Percentiles rank a stretch among this genome's conserved stretches.
Conservation (phyloP, 2,113 vertebrate species). For the Crotalus tigris region DNA sequence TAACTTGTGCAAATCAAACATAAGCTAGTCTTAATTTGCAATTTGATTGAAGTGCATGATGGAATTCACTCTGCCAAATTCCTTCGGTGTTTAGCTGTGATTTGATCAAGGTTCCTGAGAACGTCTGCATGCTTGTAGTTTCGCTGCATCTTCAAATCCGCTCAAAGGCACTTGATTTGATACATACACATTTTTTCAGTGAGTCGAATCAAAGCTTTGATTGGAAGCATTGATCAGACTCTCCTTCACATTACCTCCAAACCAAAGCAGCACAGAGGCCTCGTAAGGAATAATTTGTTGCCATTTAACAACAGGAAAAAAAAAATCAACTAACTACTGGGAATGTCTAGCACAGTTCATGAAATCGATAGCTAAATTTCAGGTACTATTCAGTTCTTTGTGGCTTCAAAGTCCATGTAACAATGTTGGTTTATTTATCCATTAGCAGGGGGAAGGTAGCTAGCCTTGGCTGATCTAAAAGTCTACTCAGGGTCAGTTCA, state of each 20-base stretch:
- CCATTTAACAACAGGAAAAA: background rate
- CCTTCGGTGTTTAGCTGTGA: background rate
- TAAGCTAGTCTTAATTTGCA: background rate
- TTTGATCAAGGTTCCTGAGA: background rate
- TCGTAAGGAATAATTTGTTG: background rate
- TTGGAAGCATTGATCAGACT: background rate
- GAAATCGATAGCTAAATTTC: background rate
- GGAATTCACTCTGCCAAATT: background rate
- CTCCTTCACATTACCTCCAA: background rate
- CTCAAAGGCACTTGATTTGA: background rate
- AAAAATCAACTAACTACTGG: background rate
- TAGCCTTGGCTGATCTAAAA: background rate
- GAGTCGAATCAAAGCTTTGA: background rate
- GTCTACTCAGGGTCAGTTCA: background rate
- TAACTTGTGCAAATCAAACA: background rate
- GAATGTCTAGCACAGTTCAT: background rate
- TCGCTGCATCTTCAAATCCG: background rate
- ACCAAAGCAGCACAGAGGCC: background rate
- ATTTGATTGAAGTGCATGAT: background rate
- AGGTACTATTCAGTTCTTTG: background rate
- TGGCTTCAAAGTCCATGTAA: background rate
- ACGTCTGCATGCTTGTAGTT: background rate
- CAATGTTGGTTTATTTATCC: background rate
- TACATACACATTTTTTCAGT: background rate
- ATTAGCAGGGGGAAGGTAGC: background rate